Percentiles rank a stretch among this genome's conserved stretches.
phyloP scores from a whole-genome alignment of 2,888 invertebrate genomes.

The Toxonevra muliebris region DNA sequence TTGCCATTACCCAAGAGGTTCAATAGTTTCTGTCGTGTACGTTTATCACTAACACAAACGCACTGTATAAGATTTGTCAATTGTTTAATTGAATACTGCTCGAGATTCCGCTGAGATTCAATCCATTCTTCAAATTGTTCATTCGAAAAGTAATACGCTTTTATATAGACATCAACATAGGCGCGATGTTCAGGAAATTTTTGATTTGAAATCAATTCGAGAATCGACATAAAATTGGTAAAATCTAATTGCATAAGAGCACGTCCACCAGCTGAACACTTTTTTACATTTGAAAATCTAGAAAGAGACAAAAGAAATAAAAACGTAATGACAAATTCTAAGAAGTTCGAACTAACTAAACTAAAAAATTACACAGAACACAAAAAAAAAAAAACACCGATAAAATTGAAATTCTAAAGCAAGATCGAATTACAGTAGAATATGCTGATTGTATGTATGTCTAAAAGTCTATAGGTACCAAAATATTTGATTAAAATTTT shows the following conservation, averaged over 20 bases:
- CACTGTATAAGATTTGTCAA: conserved; percentile 83
- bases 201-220: conserved; percentile 85
- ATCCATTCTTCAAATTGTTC: conserved; percentile 90
- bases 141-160: conserved; percentile 94
- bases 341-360: background rate
- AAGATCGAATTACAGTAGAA: no score
- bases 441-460: no score
- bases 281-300: conserved; percentile 86
- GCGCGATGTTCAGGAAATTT: conserved; percentile 88
- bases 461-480: no score
- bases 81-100: conserved; percentile 90
- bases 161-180: conserved; percentile 94
- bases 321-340: background rate
- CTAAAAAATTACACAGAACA: background rate
- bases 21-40: conserved; percentile 81
- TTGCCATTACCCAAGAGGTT: conserved; percentile 71
- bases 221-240: conserved; percentile 89
- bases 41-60: conserved; percentile 88
- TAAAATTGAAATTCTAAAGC: no score
- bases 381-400: no score
- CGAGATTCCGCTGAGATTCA: conserved; percentile 82
- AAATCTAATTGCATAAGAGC: conserved; percentile 98
- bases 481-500: no score
- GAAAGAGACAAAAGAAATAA: background rate
- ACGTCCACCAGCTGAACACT: conserved; percentile 95